Evolutionary conservation across 2,888 invertebrate species (phyloP).

Genomic region (Bellardia bayeri): DNA sequence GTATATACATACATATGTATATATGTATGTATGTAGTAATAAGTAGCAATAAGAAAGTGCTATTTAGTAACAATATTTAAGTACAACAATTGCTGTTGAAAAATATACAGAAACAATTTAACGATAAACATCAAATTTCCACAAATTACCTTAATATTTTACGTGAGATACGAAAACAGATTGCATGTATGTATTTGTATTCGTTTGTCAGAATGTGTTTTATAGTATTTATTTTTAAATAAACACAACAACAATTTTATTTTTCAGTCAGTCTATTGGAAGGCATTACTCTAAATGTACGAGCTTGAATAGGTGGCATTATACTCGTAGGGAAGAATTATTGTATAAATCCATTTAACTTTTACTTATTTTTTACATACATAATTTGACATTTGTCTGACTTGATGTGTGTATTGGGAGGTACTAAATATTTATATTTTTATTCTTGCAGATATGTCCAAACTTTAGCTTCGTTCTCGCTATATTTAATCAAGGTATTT

Average conservation of each 20-base stretch:
- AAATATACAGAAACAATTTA: constrained; percentile 82
- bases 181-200: constrained; percentile 69
- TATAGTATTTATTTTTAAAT: constrained; percentile 5
- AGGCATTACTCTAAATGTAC: neutral
- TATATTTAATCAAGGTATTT: too few relatives aligned
- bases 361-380: constrained; percentile 22
- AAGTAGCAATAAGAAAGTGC: neutral
- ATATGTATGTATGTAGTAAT: neutral
- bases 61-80: constrained; percentile 33
- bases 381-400: constrained; percentile 31
- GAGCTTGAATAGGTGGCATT: neutral
- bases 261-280: neutral
- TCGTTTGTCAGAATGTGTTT: neutral
- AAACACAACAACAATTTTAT: neutral
- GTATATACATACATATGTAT: neutral
- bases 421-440: neutral
- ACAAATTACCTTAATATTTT: constrained; percentile 84
- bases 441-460: neutral
- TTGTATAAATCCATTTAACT: constrained; percentile 40
- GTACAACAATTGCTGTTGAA: constrained; percentile 67
- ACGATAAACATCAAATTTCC: constrained; percentile 84
- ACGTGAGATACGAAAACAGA: constrained; percentile 82
- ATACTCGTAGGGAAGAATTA: neutral
- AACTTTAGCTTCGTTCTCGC: neutral
- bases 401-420: neutral